Evolutionary conservation across 2,888 invertebrate genomes (phyloP).

Genomic region (Noctua janthina): DNA sequence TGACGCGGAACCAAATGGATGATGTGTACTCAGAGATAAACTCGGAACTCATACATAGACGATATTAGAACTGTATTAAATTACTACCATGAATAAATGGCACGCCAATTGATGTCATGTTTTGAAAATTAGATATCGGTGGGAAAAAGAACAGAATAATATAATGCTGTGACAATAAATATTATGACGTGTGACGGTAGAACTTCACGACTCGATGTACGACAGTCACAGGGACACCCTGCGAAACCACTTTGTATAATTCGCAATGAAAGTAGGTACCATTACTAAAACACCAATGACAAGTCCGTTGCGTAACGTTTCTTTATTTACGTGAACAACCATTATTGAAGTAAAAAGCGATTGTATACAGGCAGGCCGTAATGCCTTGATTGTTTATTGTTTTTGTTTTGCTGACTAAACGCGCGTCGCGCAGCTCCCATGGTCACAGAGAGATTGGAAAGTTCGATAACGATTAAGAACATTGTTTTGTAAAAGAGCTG

Average conservation of each 20-base stretch:
- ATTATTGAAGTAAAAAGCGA: slow-evolving; percentile 45
- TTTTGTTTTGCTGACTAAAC: slow-evolving; percentile 22
- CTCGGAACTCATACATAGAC: not conserved
- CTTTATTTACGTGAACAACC: slow-evolving; percentile 53
- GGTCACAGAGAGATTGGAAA: slow-evolving; percentile 42
- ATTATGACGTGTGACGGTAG: slow-evolving; percentile 14
- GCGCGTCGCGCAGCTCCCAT: slow-evolving; percentile 9
- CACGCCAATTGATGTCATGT: slow-evolving; percentile 17
- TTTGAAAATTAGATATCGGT: slow-evolving; percentile 29
- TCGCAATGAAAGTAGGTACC: slow-evolving; percentile 54
- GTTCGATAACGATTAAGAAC: slow-evolving; percentile 19
- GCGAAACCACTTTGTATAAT: slow-evolving; percentile 54
- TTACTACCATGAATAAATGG: slow-evolving; percentile 10
- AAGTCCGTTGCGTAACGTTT: slow-evolving; percentile 47
- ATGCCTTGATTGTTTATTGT: slow-evolving; percentile 47
- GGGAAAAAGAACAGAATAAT: slow-evolving; percentile 16
- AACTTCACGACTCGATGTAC: slow-evolving; percentile 15
- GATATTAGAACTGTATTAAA: slow-evolving; percentile 3
- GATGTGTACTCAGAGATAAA: not conserved
- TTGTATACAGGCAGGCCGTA: slow-evolving; percentile 27
- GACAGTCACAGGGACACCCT: slow-evolving; percentile 34
- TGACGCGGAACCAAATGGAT: not conserved
- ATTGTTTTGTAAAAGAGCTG: slow-evolving; percentile 28
- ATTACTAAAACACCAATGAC: slow-evolving; percentile 60
- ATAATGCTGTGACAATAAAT: slow-evolving; percentile 11